Conservation (phyloP, 2,113 vertebrate species). For the Vidua chalybeata region DNA sequence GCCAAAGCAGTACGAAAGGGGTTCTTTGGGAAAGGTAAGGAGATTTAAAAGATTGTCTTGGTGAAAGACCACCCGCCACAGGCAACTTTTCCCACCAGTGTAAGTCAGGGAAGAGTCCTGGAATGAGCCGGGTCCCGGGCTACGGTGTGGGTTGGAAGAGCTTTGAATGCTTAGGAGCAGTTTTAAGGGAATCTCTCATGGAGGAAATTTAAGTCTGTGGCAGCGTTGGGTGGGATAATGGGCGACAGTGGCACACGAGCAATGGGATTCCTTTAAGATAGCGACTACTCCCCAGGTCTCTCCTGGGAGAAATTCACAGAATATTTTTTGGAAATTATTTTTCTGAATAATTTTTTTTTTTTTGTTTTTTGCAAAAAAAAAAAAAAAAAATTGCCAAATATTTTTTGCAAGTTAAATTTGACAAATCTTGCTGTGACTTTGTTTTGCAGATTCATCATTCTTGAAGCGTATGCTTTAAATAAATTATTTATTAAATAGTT, state of each 20-base stretch:
- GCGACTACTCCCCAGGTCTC: background rate
- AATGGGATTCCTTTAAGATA: background rate
- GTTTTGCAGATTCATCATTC: background rate
- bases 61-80: background rate
- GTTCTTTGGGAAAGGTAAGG: constrained; percentile 77
- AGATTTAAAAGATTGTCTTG: constrained; percentile 34
- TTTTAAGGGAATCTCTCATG: background rate
- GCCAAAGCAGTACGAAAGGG: constrained; percentile 56
- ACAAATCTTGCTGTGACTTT: background rate
- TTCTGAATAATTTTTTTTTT: background rate
- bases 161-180: background rate
- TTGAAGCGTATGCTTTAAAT: accelerated
- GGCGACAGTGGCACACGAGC: background rate
- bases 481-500: background rate
- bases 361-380: background rate
- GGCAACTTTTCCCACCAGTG: background rate
- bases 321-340: background rate
- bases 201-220: background rate
- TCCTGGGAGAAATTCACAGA: background rate
- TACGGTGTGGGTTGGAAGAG: background rate
- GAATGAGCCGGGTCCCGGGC: background rate
- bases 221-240: background rate
- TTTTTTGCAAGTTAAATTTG: background rate
- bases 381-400: background rate
- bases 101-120: background rate